Evolutionary conservation across 2,797 vertebrate genomes (phyloP).

Genomic region (Clamator glandarius): DNA sequence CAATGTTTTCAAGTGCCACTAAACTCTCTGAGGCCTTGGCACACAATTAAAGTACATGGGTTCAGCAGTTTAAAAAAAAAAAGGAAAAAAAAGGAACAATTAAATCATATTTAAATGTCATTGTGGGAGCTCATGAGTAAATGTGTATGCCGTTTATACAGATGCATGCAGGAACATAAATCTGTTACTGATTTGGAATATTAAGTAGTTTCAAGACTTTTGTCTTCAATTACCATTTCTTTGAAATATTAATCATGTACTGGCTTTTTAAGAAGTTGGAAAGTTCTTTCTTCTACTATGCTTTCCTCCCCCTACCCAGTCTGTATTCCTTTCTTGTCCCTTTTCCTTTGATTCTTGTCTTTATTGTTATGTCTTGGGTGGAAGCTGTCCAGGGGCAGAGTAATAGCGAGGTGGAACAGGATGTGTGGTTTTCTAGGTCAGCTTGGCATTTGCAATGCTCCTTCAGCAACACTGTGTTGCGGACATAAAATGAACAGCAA

Average conservation of each 20-base stretch:
- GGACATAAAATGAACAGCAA: neutral
- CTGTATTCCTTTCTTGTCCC: neutral
- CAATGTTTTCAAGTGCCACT: constrained; percentile 45
- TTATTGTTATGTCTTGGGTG: neutral
- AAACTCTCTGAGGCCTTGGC: constrained; percentile 48
- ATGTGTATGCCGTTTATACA: neutral
- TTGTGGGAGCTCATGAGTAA: neutral
- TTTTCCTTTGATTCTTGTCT: neutral
- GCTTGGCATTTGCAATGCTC: neutral
- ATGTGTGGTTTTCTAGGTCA: neutral
- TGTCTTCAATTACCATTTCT: constrained; percentile 9
- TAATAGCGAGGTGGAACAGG: neutral
- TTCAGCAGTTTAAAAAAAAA: constrained; percentile 13
- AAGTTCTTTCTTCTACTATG: neutral
- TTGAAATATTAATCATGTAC: neutral
- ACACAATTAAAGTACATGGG: constrained; percentile 8
- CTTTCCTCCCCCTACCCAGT: neutral
- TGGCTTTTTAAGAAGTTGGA: neutral
- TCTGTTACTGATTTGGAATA: constrained; percentile 28
- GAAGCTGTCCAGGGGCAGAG: neutral
- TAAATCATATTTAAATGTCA: constrained; percentile 27
- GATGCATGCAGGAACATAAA: neutral
- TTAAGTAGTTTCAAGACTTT: constrained; percentile 31
- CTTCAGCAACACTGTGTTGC: neutral
- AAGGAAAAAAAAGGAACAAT: neutral